These are phyloP conservation scores for Stegana nigrithorax DNA, from an alignment of 2,888 invertebrate genomes.

Conservation along the genomic window DNA sequence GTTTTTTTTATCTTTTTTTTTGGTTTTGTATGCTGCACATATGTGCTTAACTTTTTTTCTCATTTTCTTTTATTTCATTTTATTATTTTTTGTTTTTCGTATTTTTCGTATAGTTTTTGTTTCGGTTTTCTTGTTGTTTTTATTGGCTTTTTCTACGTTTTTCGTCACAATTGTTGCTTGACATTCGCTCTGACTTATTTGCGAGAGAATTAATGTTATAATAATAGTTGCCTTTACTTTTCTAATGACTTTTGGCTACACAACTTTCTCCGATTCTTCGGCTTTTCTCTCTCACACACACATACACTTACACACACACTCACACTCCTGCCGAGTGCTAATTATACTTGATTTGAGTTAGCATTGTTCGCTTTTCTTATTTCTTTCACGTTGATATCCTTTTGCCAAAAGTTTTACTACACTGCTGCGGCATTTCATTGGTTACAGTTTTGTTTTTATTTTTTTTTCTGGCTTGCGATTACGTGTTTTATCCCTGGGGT, in stretches of 20 bases:
- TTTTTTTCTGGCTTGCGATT: neutral
- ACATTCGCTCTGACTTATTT: constrained; percentile 31
- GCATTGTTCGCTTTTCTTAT: no score
- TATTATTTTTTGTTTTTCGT: neutral
- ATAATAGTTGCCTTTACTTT: constrained; percentile 54
- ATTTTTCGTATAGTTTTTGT: neutral
- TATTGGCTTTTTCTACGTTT: neutral
- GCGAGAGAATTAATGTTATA: constrained; percentile 55
- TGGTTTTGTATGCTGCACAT: neutral
- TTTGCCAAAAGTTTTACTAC: no score
- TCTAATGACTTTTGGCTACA: constrained; percentile 47
- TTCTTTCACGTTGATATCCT: no score
- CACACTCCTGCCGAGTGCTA: constrained; percentile 6
- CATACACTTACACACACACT: neutral
- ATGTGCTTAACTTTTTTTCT: constrained; percentile 7
- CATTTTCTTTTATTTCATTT: constrained; percentile 6
- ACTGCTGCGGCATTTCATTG: no score
- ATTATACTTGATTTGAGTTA: constrained; percentile 17
- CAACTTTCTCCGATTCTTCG: no score
- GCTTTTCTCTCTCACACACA: no score
- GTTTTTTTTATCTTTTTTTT: neutral
- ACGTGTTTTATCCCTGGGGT: no score
- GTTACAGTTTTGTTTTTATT: no score
- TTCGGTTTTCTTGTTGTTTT: constrained; percentile 3
- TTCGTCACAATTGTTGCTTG: constrained; percentile 41